Evolutionary conservation across 2,797 vertebrate species (phyloP).

Genomic region (Spinibarbus caldwelli): DNA sequence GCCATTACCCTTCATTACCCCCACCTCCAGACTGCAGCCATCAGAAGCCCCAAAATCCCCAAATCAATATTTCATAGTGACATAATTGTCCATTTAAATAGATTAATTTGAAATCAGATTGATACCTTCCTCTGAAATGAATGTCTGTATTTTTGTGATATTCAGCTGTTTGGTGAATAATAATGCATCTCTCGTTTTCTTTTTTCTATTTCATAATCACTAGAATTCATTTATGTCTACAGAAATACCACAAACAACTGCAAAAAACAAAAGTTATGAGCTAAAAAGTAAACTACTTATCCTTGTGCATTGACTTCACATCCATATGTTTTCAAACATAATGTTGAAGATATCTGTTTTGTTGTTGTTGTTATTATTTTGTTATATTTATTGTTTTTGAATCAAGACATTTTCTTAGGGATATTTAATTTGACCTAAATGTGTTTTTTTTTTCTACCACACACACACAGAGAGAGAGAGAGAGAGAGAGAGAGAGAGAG

Average conservation of each 20-base stretch:
- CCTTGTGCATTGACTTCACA: not conserved
- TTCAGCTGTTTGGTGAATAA: not conserved
- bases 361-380: not conserved
- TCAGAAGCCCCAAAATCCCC: conserved; percentile 63
- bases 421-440: not conserved
- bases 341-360: not conserved
- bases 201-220: conserved; percentile 2
- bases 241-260: not conserved
- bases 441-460: not conserved
- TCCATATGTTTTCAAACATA: not conserved
- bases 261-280: not conserved
- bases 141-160: conserved; percentile 7
- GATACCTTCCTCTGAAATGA: conserved; percentile 37
- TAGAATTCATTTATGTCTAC: not conserved
- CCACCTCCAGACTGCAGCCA: conserved; percentile 48
- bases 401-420: not conserved
- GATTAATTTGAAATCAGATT: conserved; percentile 59
- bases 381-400: not conserved
- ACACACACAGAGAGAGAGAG: not conserved
- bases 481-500: too few species aligned
- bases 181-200: not conserved
- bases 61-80: conserved; percentile 72
- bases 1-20: conserved; percentile 77
- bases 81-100: conserved; percentile 70
- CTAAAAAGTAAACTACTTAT: not conserved